Conservation (phyloP, 2,113 vertebrate genomes). For the Nothoprocta perdicaria region DNA sequence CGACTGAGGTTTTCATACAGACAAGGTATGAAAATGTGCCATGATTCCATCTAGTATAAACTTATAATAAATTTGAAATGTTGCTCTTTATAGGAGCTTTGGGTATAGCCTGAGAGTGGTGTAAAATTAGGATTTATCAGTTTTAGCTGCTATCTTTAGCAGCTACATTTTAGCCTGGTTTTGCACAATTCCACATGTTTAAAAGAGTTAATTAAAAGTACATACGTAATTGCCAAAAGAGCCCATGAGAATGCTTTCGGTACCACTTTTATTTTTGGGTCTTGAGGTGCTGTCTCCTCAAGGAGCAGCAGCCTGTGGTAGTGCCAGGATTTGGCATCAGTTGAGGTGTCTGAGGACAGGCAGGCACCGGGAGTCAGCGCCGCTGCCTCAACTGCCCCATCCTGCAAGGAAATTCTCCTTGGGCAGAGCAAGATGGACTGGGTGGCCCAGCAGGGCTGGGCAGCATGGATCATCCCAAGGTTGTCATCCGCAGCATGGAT, state of each 20-base stretch:
- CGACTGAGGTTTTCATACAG: neutral
- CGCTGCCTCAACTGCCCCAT: neutral
- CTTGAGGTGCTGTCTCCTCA: neutral
- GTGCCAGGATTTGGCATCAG: neutral
- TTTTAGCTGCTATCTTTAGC: neutral
- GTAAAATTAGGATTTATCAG: neutral
- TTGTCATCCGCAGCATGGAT: neutral
- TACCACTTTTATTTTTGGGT: neutral
- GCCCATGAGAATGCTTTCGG: neutral
- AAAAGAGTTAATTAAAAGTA: neutral
- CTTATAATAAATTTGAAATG: neutral
- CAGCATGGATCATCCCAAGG: no score
- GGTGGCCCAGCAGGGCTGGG: neutral
- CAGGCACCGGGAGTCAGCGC: neutral
- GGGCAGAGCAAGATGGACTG: neutral
- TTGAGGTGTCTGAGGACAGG: neutral
- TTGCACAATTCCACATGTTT: neutral
- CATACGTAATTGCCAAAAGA: neutral
- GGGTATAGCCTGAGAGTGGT: neutral
- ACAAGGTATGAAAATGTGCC: neutral
- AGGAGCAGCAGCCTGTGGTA: neutral
- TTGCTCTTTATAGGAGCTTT: neutral
- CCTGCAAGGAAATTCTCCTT: neutral
- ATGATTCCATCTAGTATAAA: neutral
- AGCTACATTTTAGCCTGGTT: neutral